phyloP scores from a whole-genome alignment of 2,113 vertebrate species.

The Thunnus thynnus region DNA sequence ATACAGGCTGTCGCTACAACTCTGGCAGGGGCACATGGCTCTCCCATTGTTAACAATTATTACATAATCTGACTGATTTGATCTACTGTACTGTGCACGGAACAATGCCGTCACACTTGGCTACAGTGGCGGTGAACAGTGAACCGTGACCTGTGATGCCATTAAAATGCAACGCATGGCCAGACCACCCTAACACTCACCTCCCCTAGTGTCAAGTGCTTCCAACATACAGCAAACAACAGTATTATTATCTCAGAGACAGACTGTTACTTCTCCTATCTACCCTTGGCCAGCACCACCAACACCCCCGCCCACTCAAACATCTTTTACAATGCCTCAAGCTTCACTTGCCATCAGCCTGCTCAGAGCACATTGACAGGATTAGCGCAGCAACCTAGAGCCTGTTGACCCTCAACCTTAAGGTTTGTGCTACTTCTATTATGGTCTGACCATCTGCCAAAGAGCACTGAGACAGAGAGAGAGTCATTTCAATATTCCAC shows the following conservation, averaged over 20 bases:
- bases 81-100: constrained; percentile 47
- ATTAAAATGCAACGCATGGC: constrained; percentile 68
- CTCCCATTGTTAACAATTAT: constrained; percentile 59
- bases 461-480: constrained; percentile 13
- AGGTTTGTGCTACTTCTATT: constrained; percentile 51
- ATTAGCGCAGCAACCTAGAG: constrained; percentile 44
- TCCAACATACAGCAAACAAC: constrained; percentile 44
- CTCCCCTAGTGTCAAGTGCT: not conserved
- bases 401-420: constrained; percentile 46
- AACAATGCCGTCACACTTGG: constrained; percentile 55
- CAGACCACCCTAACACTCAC: constrained; percentile 31
- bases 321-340: constrained; percentile 33
- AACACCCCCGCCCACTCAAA: constrained; percentile 9
- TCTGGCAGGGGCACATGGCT: constrained; percentile 37
- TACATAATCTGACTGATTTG: constrained; percentile 61
- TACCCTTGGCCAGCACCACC: constrained; percentile 1
- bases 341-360: constrained; percentile 15
- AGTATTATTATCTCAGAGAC: constrained; percentile 43
- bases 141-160: constrained; percentile 52
- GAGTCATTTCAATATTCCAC: constrained; percentile 35
- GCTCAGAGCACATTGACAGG: constrained; percentile 15
- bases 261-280: constrained; percentile 6
- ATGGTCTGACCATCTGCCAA: constrained; percentile 61
- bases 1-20: constrained; percentile 44
- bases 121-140: constrained; percentile 27